Percentiles rank a stretch among this genome's conserved stretches.
phyloP scores from a whole-genome alignment of 2,888 invertebrate species.

The Hirtodrosophila histrioides region DNA sequence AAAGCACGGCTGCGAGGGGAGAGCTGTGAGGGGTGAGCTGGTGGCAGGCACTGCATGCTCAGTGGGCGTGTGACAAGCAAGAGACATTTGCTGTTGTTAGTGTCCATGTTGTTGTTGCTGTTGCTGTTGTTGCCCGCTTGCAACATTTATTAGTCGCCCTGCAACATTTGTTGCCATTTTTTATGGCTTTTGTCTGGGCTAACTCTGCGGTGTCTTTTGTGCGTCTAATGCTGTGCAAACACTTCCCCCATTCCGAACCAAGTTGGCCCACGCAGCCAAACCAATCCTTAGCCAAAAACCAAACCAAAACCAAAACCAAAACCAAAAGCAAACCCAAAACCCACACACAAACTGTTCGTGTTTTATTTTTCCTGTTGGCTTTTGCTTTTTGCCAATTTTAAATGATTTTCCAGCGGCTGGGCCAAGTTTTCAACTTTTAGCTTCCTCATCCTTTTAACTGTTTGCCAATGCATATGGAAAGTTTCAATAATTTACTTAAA shows the following conservation, averaged over 20 bases:
- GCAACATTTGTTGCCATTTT: slow-evolving; percentile 76
- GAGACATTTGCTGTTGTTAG: slow-evolving; percentile 47
- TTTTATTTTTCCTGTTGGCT: slow-evolving; percentile 33
- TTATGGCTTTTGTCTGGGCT: slow-evolving; percentile 51
- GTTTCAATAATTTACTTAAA: slow-evolving; percentile 74
- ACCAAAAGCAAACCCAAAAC: background rate
- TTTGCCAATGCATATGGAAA: slow-evolving; percentile 63
- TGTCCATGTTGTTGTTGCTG: slow-evolving; percentile 29
- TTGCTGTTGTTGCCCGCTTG: slow-evolving; percentile 40
- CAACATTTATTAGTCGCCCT: slow-evolving; percentile 67
- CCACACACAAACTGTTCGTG: slow-evolving; percentile 39
- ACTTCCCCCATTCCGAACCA: slow-evolving; percentile 60
- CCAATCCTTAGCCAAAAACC: slow-evolving; percentile 26
- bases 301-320: background rate
- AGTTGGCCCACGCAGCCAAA: slow-evolving; percentile 54
- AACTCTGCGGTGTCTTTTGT: slow-evolving; percentile 9
- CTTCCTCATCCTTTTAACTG: slow-evolving; percentile 42
- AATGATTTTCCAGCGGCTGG: slow-evolving; percentile 49
- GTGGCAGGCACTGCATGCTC: slow-evolving; percentile 30
- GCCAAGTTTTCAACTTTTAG: slow-evolving; percentile 24
- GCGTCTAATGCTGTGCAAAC: slow-evolving; percentile 54
- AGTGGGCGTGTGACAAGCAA: slow-evolving; percentile 58
- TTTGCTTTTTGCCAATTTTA: slow-evolving; percentile 19
- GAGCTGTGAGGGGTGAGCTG: background rate
- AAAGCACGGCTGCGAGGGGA: background rate